Base-by-base conservation (phyloP, 2,797 vertebrate species). In the Pipistrellus kuhlii region DNA sequence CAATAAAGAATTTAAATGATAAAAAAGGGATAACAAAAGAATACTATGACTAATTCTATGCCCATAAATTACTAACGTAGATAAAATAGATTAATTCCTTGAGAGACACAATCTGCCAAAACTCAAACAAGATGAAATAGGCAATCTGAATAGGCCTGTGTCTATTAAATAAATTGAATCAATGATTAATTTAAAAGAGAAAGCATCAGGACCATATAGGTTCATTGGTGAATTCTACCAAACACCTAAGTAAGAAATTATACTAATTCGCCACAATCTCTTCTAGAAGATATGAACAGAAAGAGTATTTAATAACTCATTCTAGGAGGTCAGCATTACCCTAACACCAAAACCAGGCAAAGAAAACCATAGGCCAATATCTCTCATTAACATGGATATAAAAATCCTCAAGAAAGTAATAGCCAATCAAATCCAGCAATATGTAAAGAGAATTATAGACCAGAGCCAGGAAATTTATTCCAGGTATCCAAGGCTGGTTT, bases 101-200 rank as follows among this genome's bases (percentile, higher is more conserved):
- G 30, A 85, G 89, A 81, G 94, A 86, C 21, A 68, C 57, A 59
- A 69, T 30, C 48, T 12, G 35, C 59, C 62, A 59, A 81, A 81
- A 53, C 10, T 64, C 53, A 64, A 7, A 27, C 2, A 81, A 82
- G 62, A 82, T 38, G 20, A 84, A 78, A 27, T 6, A 62, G n/a
- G 46, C 21, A 41, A 23, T n/a, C 25, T 77, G 44, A 68, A 77
- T 27, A 55, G 55, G 53, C 18, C 51, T 76, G 8, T 17, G 64
- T 32, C 72, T 94, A 71, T 57, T 85, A 64, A 78, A 41, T n/a
- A 86, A 57, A 30, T 17, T 27, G 21, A 82, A 94, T 51, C 48
- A 41, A 41, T 51, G 76, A 81, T 51, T 32, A 87, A 80, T 87
- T 38, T 68, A n/a, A 35, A 91, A 86, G 75, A 23, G 44, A 68